Percentiles rank a stretch among this genome's conserved stretches.
Conservation (phyloP, 1,140 invertebrate species). For the Leptonema lineaticorne region DNA sequence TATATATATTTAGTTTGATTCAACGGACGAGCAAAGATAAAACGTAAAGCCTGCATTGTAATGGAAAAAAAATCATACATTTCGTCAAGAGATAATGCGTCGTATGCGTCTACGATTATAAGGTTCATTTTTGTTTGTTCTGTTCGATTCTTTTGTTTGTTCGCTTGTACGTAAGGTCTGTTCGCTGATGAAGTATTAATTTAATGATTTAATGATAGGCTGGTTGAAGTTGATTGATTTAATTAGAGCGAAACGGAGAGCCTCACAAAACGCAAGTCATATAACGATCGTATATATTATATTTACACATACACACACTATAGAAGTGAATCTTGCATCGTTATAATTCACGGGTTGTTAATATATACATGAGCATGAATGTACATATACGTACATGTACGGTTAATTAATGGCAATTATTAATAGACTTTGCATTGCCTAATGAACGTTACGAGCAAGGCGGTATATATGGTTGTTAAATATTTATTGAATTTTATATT, state of each 20-base stretch:
- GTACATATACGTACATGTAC: not conserved
- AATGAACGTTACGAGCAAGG: too few relatives aligned
- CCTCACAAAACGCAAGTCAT: constrained; percentile 30
- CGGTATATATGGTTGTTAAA: too few relatives aligned
- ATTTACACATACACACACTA: not conserved
- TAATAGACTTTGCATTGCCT: too few relatives aligned
- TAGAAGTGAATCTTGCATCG: too few relatives aligned
- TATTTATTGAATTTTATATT: too few relatives aligned
- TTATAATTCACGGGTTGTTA: too few relatives aligned
- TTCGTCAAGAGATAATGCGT: not conserved
- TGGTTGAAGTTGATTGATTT: constrained; percentile 41
- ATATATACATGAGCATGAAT: not conserved
- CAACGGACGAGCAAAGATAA: constrained; percentile 19
- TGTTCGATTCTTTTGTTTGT: constrained; percentile 20
- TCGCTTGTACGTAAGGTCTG: constrained; percentile 30
- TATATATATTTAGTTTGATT: not conserved
- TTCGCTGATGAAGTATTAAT: constrained; percentile 36
- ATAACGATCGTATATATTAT: not conserved
- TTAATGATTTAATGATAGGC: constrained; percentile 42
- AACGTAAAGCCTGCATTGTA: not conserved
- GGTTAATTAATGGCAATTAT: too few relatives aligned
- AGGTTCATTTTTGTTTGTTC: not conserved
- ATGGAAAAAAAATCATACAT: constrained; percentile 11
- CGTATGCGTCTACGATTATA: not conserved
- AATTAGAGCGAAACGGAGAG: constrained; percentile 40